Conservation (phyloP, 2,888 invertebrate genomes). For the Melangyna quadrimaculata region DNA sequence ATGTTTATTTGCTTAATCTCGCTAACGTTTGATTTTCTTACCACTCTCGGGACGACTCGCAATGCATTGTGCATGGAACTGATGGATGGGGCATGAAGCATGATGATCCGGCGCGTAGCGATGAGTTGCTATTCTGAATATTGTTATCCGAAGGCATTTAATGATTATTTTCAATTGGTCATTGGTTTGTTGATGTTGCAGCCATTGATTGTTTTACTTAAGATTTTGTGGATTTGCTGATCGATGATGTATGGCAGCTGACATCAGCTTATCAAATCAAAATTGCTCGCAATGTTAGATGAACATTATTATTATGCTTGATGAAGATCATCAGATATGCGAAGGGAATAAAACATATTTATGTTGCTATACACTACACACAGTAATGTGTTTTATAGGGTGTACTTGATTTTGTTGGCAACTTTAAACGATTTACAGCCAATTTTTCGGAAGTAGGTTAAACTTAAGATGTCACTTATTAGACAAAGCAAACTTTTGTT, state of each 20-base stretch:
- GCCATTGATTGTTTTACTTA: constrained; percentile 73
- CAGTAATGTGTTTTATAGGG: constrained; percentile 13
- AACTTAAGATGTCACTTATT: too few species aligned
- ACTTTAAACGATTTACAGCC: not conserved
- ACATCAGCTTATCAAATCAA: constrained; percentile 69
- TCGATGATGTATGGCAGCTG: constrained; percentile 71
- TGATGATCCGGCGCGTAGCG: constrained; percentile 24
- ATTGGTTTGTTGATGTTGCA: constrained; percentile 73
- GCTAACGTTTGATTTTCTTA: constrained; percentile 71
- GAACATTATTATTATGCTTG: constrained; percentile 69
- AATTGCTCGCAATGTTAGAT: constrained; percentile 45
- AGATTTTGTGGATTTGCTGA: constrained; percentile 67
- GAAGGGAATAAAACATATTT: constrained; percentile 56
- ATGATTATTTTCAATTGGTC: constrained; percentile 74
- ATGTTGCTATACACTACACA: constrained; percentile 29
- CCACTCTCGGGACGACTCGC: constrained; percentile 60
- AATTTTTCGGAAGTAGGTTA: too few species aligned
- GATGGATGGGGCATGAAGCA: constrained; percentile 48
- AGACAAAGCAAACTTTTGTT: too few species aligned
- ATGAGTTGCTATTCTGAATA: constrained; percentile 58
- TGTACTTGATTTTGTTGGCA: not conserved
- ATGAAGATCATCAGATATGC: constrained; percentile 58
- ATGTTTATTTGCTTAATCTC: constrained; percentile 69
- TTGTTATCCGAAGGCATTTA: constrained; percentile 69
- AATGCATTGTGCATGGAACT: constrained; percentile 44